Conservation (phyloP, 2,797 vertebrate genomes). For the Erpetoichthys calabaricus region DNA sequence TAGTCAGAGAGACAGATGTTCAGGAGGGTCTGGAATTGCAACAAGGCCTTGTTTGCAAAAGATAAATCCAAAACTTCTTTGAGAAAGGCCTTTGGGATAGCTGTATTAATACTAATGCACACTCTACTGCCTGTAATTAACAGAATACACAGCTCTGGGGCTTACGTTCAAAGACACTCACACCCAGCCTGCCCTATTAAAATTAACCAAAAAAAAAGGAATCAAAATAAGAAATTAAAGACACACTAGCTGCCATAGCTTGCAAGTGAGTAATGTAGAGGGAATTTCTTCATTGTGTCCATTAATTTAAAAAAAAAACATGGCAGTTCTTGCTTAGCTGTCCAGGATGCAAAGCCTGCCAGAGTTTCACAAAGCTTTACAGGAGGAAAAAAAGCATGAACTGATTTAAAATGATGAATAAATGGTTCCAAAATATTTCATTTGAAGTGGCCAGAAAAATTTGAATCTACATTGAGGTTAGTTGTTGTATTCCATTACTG, state of each 20-base stretch:
- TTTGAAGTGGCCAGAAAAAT: no score
- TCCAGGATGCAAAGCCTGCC: no score
- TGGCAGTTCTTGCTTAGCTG: no score
- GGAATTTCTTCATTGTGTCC: no score
- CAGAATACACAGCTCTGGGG: background rate
- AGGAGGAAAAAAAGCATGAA: no score
- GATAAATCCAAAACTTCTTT: slow-evolving; percentile 4
- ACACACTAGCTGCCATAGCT: background rate
- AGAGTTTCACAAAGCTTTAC: no score
- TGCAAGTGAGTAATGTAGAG: no score
- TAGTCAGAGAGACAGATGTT: slow-evolving; percentile 1
- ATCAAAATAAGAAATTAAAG: background rate
- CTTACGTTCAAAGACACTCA: slow-evolving; percentile 1
- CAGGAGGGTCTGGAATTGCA: slow-evolving; percentile 4
- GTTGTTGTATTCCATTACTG: no score
- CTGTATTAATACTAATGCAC: slow-evolving; percentile 4
- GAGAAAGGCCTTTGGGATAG: slow-evolving; percentile 1
- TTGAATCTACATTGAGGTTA: no score
- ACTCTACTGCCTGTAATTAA: slow-evolving; percentile 4
- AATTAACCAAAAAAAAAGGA: background rate
- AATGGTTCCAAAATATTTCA: no score
- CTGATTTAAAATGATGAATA: no score
- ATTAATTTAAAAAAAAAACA: no score
- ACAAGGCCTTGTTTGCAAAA: background rate
- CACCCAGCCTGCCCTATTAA: slow-evolving; percentile 3